Base-by-base conservation (phyloP, 2,888 invertebrate genomes). In the Ypsolopha scabrella region DNA sequence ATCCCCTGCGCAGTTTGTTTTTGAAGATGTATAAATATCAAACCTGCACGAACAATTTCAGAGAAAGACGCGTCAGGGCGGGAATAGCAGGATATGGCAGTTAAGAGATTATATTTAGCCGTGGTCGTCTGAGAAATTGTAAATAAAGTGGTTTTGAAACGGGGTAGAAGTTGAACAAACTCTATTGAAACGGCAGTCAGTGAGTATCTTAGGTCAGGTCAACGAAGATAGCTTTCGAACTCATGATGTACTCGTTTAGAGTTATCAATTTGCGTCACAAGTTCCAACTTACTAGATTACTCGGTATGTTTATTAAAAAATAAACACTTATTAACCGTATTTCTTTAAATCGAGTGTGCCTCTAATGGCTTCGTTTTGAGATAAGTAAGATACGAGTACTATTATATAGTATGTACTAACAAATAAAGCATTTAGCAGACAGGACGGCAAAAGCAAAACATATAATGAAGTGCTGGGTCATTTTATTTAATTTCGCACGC, bases 191-290 rank as follows among this genome's bases (percentile, higher is more conserved):
- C 65, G 64, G 60, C 61, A 58, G 65, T 65, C 57, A 65, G 68
- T 64, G 67, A 66, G 65, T 80, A 80, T 80, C 80, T 57, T 54
- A 53, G 58, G 57, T 51, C 61, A 60, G 76, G 77, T 75, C 75
- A 73, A 24, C 47, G 50, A 53, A 51, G 82, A 83, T 83, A 81
- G 68, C 78, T 66, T 67, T 59, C 76, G 78, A 77, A 68, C 78
- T 61, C 55, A 51, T 62, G 60, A 60, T 75, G 80, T 72, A 75
- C 80, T 75, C 80, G 67, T 81, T 83, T 80, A 61, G 24, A 69
- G 55, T 72, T 80, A 81, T 80, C 80, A 70, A 80, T 70, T 74
- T 80, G 78, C 85, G 85, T 85, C 85, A 85, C 70, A 59, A 24
- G 24, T 24, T 24, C 24, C 24, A 24, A 24, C 24, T 24, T 24